Base-by-base conservation (phyloP, 2,888 invertebrate genomes). In the Trypoxylon attenuatum region DNA sequence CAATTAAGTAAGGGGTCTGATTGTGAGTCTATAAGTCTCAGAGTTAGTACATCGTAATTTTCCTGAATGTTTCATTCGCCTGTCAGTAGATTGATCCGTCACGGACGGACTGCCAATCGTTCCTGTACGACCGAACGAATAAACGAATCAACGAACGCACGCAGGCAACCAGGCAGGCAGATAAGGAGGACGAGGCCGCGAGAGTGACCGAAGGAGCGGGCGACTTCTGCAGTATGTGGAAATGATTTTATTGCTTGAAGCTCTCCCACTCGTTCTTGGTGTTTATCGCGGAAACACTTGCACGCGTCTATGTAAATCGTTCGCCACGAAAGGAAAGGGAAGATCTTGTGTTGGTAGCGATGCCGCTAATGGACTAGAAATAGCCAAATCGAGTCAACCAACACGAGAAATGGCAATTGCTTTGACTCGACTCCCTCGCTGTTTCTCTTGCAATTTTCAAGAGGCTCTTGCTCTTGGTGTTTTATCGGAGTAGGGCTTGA, bases 151-250 rank as follows among this genome's bases (percentile, higher is more conserved):
- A n/a, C n/a, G n/a, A n/a, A n/a, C n/a, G n/a, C n/a, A n/a, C n/a
- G n/a, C n/a, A n/a, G n/a, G n/a, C n/a, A n/a, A 39, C 6, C 22
- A 27, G 25, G 13, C 2, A 5, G 10, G 8, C 18, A 22, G 45
- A 15, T n/a, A 59, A 59, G 52, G 58, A 25, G 52, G 39, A 52
- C 58, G 52, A 59, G 58, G 52, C 22, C 46, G 16, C 10, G 10
- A 53, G 18, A 18, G 46, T 22, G 41, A 47, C 25, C 47, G 47
- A 47, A 23, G 33, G 47, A 33, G n/a, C 29, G 33, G 42, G 29
- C 22, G 10, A 49, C 33, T n/a, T 54, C 54, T 43, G 25, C 18
- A 8, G 6, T n/a, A 18, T 59, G 19, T 33, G 42, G 19, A 19
- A 25, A 46, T 53, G 45, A 22, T 25, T 23, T 46, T 46, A 23